Evolutionary conservation across 2,888 invertebrate genomes (phyloP), one percentile per base, ranked within the genome.

Genomic region (Athrips mouffetella): DNA sequence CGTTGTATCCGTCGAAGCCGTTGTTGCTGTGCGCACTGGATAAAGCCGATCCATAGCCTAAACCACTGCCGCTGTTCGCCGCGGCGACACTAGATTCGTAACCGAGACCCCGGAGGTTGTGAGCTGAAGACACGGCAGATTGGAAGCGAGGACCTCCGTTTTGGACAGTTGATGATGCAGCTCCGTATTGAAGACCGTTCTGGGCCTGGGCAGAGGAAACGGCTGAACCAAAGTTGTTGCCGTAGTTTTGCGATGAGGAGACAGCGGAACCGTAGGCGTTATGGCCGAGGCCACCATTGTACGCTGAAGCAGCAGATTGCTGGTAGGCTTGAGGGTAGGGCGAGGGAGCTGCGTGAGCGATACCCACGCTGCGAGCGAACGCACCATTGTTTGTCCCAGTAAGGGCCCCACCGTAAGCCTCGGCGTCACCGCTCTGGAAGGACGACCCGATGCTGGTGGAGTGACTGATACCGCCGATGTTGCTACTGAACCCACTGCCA

Each of bases 401-500:
- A 18, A 70, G 48, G 25, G 82, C 84, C 2, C 64, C 54, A 29
- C 83, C 84, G 50, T 76, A 82, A 0, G 86, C 83, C 37, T 70
- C 59, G 0, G 68, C 81, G 8, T 74, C 73, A 3, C 82, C 86
- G 44, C 65, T 73, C 47, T 71, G 69, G 73, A 78, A 80, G 29
- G 85, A 67, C 13, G 70, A 57, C 1, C 86, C 81, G 45, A 80
- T 71, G 42, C 84, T 74, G 16, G 71, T 67, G 7, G 86, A 77
- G 49, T 86, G 83, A 11, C 73, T 70, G 54, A 87, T 74, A 27
- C 87, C 87, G 0, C 79, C 86, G 50, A 87, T 76, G 63, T 83
- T 80, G 65, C 76, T 81, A 62, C 77, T 76, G 59, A 85, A 80
- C 5, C 85, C 87, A 47, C 77, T 80, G 40, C 87, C 87, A 45